Conservation (phyloP, 2,113 vertebrate genomes). For the Cervus canadensis region DNA sequence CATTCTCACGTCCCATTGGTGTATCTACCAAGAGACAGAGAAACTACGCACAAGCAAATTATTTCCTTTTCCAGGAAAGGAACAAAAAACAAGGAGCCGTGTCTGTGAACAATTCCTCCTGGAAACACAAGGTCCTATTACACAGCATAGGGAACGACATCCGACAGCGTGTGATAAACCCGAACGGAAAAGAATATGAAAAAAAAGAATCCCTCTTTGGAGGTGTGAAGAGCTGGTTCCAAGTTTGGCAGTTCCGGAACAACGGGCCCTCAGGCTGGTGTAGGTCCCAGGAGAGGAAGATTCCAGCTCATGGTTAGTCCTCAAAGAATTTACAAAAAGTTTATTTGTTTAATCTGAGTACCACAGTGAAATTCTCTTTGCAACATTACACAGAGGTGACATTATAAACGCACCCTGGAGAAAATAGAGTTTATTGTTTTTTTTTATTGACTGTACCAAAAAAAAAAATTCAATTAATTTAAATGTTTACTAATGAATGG, state of each 20-base stretch:
- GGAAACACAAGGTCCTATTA: not conserved
- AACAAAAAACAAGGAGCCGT: not conserved
- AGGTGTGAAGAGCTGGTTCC: not conserved
- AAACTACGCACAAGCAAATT: not conserved
- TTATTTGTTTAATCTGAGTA: not conserved
- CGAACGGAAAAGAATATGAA: not conserved
- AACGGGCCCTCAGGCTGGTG: rapidly evolving
- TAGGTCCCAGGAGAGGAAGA: not conserved
- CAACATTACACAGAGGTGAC: not conserved
- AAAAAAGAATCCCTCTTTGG: not conserved
- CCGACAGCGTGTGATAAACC: not conserved
- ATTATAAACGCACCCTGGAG: not conserved
- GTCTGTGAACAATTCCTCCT: not conserved
- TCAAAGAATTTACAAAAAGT: not conserved
- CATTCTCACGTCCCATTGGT: rapidly evolving
- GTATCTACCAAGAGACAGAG: not conserved
- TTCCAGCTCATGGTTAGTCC: not conserved
- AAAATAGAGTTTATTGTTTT: not conserved
- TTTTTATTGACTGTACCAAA: not conserved
- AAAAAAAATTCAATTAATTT: not conserved
- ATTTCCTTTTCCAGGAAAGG: not conserved
- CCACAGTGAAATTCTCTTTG: not conserved
- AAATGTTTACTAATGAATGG: not conserved
- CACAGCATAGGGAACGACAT: not conserved
- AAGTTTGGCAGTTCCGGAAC: not conserved